Percentiles rank a stretch among this genome's conserved stretches.
Conservation (phyloP, 2,888 invertebrate species). For the Shargacucullia verbasci region DNA sequence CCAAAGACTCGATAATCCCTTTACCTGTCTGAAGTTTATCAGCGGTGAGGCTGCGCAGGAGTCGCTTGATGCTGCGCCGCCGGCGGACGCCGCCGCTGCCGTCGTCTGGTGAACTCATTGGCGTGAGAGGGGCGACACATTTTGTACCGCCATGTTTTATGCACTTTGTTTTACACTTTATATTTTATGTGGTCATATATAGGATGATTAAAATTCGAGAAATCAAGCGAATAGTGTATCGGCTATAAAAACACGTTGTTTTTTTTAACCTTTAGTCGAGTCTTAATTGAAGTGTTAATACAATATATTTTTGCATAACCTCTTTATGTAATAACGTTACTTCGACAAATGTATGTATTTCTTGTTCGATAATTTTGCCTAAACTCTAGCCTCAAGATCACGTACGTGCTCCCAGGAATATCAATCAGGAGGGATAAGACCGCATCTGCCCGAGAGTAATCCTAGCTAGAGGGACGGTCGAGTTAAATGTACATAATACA, state of each 20-base stretch:
- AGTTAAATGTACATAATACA: conserved; percentile 4
- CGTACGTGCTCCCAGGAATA: conserved; percentile 5
- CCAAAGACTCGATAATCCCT: background rate
- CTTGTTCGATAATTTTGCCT: no score
- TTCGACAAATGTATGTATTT: no score
- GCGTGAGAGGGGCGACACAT: conserved; percentile 21
- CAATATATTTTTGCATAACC: no score
- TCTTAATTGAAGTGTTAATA: no score
- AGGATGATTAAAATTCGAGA: background rate
- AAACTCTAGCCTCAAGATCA: background rate
- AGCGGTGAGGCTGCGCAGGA: conserved; percentile 84
- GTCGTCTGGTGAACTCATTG: conserved; percentile 78
- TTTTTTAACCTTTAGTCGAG: no score
- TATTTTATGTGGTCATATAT: conserved; percentile 30
- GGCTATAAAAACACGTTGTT: no score
- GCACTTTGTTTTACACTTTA: conserved; percentile 27
- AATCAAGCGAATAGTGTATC: no score
- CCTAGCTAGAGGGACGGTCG: background rate
- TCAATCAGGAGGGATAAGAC: conserved; percentile 37
- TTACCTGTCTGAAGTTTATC: conserved; percentile 83
- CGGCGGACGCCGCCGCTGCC: conserved; percentile 80
- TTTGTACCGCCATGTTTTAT: conserved; percentile 17
- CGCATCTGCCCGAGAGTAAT: conserved; percentile 8
- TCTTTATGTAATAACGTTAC: no score
- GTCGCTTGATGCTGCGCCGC: conserved; percentile 85